Evolutionary conservation across 2,888 invertebrate genomes (phyloP).

Genomic region (Troides oblongomaculatus): DNA sequence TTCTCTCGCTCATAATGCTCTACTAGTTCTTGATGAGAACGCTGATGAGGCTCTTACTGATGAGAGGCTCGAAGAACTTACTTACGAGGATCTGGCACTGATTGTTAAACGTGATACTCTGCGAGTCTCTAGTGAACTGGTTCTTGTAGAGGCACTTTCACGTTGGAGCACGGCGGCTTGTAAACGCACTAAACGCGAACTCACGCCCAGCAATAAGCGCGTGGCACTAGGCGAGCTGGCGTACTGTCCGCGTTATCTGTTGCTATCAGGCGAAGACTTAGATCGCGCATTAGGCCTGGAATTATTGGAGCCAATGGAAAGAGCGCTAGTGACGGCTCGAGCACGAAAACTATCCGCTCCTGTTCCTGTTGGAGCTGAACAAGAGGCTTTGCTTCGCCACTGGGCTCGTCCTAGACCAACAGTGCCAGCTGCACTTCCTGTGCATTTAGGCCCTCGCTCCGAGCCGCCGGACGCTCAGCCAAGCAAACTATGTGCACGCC

Average conservation of each 20-base stretch:
- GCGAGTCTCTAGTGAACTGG: constrained; percentile 81
- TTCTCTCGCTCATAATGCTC: constrained; percentile 83
- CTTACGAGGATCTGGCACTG: constrained; percentile 81
- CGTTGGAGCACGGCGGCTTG: constrained; percentile 74
- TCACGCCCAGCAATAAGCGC: constrained; percentile 68
- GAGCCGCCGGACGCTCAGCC: constrained; percentile 58
- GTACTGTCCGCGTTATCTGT: constrained; percentile 83
- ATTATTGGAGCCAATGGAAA: constrained; percentile 70
- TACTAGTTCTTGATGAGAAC: constrained; percentile 74
- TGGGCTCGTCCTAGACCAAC: constrained; percentile 69
- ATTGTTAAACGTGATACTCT: constrained; percentile 85
- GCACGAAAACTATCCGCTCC: constrained; percentile 67
- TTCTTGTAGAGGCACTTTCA: constrained; percentile 82
- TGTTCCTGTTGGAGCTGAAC: constrained; percentile 69
- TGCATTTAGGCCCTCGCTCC: constrained; percentile 68
- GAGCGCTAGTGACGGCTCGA: constrained; percentile 65
- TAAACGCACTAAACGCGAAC: constrained; percentile 66
- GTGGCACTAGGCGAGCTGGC: constrained; percentile 74
- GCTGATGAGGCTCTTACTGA: constrained; percentile 66
- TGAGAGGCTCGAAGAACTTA: constrained; percentile 78
- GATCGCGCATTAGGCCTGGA: constrained; percentile 75
- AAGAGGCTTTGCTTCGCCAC: constrained; percentile 65
- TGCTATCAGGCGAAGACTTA: constrained; percentile 83
- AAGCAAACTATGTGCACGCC: constrained; percentile 60
- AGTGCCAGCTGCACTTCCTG: constrained; percentile 67